Conservation (phyloP, 2,113 vertebrate genomes). For the Petromus typicus region DNA sequence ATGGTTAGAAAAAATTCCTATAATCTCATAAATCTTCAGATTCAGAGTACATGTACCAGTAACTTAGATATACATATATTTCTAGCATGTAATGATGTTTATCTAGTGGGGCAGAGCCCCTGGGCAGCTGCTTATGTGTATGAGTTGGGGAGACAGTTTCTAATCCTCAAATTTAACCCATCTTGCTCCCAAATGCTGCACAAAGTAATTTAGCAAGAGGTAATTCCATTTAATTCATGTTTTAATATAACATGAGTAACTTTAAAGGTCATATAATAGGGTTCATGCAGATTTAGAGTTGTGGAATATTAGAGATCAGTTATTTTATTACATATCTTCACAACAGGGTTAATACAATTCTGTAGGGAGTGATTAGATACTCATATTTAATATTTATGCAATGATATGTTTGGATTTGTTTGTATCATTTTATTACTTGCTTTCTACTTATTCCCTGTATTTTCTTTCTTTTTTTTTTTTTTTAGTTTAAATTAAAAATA, state of each 20-base stretch:
- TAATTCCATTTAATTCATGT: neutral
- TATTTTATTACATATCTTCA: constrained; percentile 25
- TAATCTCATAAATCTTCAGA: constrained; percentile 75
- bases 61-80: constrained; percentile 68
- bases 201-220: constrained; percentile 7
- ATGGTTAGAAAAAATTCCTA: constrained; percentile 51
- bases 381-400: neutral
- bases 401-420: neutral
- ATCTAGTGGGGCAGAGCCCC: constrained; percentile 42
- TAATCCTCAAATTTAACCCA: constrained; percentile 38
- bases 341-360: neutral
- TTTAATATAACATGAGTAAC: neutral
- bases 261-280: neutral
- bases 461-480: neutral
- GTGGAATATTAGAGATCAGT: neutral
- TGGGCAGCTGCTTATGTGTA: constrained; percentile 36
- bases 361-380: neutral
- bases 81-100: constrained; percentile 63
- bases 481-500: neutral
- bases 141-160: constrained; percentile 5
- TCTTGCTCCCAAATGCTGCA: neutral
- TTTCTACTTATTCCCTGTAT: neutral
- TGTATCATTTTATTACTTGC: neutral
- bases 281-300: constrained; percentile 7
- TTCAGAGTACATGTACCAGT: constrained; percentile 35